phyloP scores from a whole-genome alignment of 2,888 invertebrate genomes.

The Lasioglossum calceatum region DNA sequence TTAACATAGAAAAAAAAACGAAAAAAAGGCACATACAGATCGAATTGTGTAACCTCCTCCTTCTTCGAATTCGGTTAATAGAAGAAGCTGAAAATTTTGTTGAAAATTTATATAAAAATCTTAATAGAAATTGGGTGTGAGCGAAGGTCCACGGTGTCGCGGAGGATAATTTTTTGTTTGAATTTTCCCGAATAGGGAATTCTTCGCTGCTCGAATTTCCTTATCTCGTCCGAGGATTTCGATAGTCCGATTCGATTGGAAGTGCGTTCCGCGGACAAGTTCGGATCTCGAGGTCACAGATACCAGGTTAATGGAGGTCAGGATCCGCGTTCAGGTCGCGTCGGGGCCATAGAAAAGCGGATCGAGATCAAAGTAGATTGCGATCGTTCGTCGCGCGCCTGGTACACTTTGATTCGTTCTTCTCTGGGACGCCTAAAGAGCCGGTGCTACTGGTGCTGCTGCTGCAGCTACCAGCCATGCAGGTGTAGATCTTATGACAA shows the following conservation, averaged over 20 bases:
- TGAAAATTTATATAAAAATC: background rate
- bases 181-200: no score
- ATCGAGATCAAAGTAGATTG: constrained; percentile 77
- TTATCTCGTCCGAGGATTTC: background rate
- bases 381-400: constrained; percentile 57
- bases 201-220: no score
- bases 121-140: no score
- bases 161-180: background rate
- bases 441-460: background rate
- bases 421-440: constrained; percentile 44
- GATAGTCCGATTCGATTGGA: constrained; percentile 29
- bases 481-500: constrained; percentile 75
- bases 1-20: no score
- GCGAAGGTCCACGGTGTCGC: background rate
- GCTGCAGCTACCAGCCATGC: constrained; percentile 47
- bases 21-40: no score
- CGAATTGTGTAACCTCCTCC: no score
- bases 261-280: constrained; percentile 38
- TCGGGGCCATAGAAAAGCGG: constrained; percentile 65
- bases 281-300: constrained; percentile 55
- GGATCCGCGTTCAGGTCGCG: constrained; percentile 73
- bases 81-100: background rate
- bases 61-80: no score
- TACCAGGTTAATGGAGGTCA: constrained; percentile 78
- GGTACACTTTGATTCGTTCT: constrained; percentile 59